Conservation (phyloP, 2,113 vertebrate genomes). For the Myiagra hebetior region DNA sequence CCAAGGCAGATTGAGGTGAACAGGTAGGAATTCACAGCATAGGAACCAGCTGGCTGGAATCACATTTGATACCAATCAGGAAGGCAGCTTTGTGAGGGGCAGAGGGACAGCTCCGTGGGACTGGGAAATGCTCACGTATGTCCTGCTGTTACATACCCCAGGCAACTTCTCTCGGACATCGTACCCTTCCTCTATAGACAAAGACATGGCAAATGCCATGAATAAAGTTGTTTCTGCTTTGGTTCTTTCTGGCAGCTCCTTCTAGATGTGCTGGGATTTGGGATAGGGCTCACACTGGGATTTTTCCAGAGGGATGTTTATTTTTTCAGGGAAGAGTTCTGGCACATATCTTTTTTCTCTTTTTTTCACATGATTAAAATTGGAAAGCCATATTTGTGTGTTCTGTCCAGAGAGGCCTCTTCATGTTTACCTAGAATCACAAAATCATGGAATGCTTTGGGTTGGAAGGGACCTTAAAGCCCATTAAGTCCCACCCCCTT, state of each 20-base stretch:
- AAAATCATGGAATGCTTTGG: neutral
- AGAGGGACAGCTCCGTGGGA: neutral
- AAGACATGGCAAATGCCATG: neutral
- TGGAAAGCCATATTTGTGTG: neutral
- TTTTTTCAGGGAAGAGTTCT: neutral
- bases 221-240: neutral
- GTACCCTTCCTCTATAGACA: neutral
- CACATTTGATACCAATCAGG: neutral
- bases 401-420: neutral
- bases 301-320: neutral
- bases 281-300: neutral
- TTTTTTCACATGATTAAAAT: neutral
- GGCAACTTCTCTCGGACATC: neutral
- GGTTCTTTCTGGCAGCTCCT: neutral
- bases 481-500: neutral
- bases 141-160: neutral
- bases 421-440: neutral
- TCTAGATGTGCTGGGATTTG: neutral
- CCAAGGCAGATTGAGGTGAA: neutral
- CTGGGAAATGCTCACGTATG: neutral
- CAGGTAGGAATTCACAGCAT: neutral
- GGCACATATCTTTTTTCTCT: fast-evolving
- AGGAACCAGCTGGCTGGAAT: neutral
- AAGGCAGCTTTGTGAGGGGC: neutral
- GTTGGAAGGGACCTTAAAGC: neutral